Evolutionary conservation across 2,113 vertebrate genomes (phyloP), one percentile per base, ranked within the genome.

Genomic region (Callaeas wilsoni): DNA sequence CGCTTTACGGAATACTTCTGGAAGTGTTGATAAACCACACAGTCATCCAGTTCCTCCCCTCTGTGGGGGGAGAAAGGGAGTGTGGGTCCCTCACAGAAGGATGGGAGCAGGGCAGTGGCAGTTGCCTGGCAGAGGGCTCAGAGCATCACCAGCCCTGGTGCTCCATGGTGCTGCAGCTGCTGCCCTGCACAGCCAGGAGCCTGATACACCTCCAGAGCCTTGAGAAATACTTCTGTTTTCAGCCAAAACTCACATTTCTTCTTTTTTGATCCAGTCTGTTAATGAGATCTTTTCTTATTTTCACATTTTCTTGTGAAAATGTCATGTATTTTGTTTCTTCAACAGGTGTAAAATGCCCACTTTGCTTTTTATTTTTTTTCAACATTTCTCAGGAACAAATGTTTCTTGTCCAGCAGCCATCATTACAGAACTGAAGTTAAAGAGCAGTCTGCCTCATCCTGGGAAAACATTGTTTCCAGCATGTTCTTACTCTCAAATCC

Each of bases 121-220:
- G n/a, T 52, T 83, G 46, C 41, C 33, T 19, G 2, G 30, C 26
- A 44, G 9, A 3, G 3, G 37, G 50, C 55, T 90, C 23, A 2
- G 60, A 87, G 55, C 56, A 29, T 67, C 75, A 0, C 65, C 2
- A 8, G 37, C 73, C 57, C 47, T 8, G 4, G 19, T 49, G 37
- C 46, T 60, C 68, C 2, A 0, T 1, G 12, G 70, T 56, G 65
- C 63, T 0, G 0, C 27, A 44, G 71, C 47, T 0, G 0, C 42
- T 6, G 13, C 49, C 57, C 0, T 0, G 52, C 46, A 25, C 29
- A 26, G 57, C 4, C 65, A 32, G 52, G 22, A 19, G 19, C 50
- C 1, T 33, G 55, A 7, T 30, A 42, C 2, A 3, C 32, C 73
- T 62, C 16, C 1, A 10, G 25, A 27, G 11, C 50, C 49, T 56